phyloP scores from a whole-genome alignment of 2,888 invertebrate genomes.

The Callosobruchus maculatus region DNA sequence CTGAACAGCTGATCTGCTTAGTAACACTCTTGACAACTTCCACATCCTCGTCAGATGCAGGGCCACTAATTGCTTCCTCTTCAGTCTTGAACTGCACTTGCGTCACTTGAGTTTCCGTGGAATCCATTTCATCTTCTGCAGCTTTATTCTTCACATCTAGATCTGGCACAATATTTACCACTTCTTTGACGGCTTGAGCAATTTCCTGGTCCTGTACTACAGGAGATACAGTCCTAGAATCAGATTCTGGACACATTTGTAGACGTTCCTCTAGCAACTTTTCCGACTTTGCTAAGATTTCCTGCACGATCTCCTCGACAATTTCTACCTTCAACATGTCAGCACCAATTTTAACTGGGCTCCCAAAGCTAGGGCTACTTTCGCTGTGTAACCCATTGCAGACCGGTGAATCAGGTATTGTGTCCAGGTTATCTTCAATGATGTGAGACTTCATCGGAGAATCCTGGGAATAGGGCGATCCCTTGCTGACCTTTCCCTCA shows the following conservation, averaged over 20 bases:
- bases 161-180: conserved; percentile 43
- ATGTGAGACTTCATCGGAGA: conserved; percentile 44
- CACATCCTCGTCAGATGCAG: conserved; percentile 30
- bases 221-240: conserved; percentile 37
- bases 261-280: conserved; percentile 48
- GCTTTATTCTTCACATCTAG: conserved; percentile 11
- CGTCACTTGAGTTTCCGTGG: conserved; percentile 4
- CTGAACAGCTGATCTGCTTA: conserved; percentile 12
- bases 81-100: not conserved
- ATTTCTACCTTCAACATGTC: conserved; percentile 45
- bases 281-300: conserved; percentile 53
- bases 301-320: conserved; percentile 53
- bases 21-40: conserved; percentile 25
- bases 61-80: not conserved
- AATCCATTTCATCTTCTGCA: conserved; percentile 8
- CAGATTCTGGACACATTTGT: conserved; percentile 22
- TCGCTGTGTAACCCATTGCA: conserved; percentile 49
- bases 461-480: conserved; percentile 55
- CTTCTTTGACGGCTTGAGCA: conserved; percentile 53
- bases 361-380: conserved; percentile 44
- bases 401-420: conserved; percentile 38
- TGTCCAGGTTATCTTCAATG: conserved; percentile 29
- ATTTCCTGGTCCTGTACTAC: conserved; percentile 55
- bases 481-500: conserved; percentile 60
- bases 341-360: conserved; percentile 41